A percentile compares a stretch with the other conserved stretches of the same genome.
Conservation (phyloP, 2,888 invertebrate genomes). For the Spicauda simplicius region DNA sequence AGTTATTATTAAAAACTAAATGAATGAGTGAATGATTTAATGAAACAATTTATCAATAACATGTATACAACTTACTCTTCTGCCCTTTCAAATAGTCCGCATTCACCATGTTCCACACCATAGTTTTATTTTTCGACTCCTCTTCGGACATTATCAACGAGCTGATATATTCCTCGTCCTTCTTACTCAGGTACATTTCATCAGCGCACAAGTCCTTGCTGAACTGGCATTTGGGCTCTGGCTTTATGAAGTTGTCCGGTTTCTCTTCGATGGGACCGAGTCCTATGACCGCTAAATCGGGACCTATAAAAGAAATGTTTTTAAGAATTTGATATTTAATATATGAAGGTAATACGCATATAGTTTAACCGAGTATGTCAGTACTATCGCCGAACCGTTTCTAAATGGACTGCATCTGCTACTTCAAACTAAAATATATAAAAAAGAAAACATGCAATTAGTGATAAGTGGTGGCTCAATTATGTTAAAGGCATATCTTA, state of each 20-base stretch:
- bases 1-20: too few species aligned
- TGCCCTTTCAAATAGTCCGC: conserved; percentile 93
- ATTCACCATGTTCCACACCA: conserved; percentile 95
- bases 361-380: too few species aligned
- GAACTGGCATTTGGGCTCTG: conserved; percentile 62
- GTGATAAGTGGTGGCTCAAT: too few species aligned
- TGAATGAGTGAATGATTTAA: too few species aligned
- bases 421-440: too few species aligned
- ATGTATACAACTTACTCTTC: conserved; percentile 83
- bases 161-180: conserved; percentile 96
- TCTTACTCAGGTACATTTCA: conserved; percentile 88
- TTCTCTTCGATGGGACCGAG: conserved; percentile 78
- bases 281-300: conserved; percentile 92
- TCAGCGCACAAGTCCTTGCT: conserved; percentile 65
- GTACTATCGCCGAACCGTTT: too few species aligned
- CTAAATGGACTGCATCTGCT: too few species aligned
- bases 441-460: too few species aligned
- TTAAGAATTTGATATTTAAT: too few species aligned
- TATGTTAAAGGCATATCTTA: too few species aligned
- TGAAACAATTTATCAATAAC: too few species aligned
- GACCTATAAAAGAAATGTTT: conserved; percentile 71
- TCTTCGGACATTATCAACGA: conserved; percentile 90
- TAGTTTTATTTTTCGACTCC: conserved; percentile 92
- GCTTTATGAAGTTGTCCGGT: conserved; percentile 62
- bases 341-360: too few species aligned